Evolutionary conservation across 2,888 invertebrate genomes (phyloP).

Genomic region (Philaethria dido): DNA sequence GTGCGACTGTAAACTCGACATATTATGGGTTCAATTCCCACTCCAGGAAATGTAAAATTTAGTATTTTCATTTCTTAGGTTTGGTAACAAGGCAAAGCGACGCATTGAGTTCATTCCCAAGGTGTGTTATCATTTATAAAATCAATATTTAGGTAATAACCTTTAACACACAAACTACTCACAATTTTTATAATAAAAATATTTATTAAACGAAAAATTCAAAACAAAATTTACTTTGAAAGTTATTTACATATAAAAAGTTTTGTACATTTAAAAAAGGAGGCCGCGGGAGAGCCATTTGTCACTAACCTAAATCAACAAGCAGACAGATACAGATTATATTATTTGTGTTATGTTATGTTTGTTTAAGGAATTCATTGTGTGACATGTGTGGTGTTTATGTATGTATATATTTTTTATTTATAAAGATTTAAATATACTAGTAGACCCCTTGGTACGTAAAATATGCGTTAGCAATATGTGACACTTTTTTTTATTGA

Average conservation of each 20-base stretch:
- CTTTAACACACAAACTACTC: too few species aligned
- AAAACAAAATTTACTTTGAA: neutral
- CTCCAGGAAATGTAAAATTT: too few species aligned
- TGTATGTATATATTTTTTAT: neutral
- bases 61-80: too few species aligned
- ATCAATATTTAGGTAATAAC: too few species aligned
- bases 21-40: too few species aligned
- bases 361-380: conserved; percentile 31
- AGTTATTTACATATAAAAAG: conserved; percentile 17
- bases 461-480: too few species aligned
- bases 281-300: conserved; percentile 46
- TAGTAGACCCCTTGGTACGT: neutral
- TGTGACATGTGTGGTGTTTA: conserved; percentile 9
- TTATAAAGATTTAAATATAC: neutral
- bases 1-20: too few species aligned
- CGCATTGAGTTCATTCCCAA: too few species aligned
- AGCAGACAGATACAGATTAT: conserved; percentile 32
- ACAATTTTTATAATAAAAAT: too few species aligned
- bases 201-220: neutral
- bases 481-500: too few species aligned
- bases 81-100: too few species aligned
- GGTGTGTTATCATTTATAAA: too few species aligned
- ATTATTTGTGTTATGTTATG: conserved; percentile 30
- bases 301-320: conserved; percentile 46
- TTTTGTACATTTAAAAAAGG: conserved; percentile 21